Base-by-base conservation (phyloP, 2,113 vertebrate species). In the Pyxicephalus adspersus region DNA sequence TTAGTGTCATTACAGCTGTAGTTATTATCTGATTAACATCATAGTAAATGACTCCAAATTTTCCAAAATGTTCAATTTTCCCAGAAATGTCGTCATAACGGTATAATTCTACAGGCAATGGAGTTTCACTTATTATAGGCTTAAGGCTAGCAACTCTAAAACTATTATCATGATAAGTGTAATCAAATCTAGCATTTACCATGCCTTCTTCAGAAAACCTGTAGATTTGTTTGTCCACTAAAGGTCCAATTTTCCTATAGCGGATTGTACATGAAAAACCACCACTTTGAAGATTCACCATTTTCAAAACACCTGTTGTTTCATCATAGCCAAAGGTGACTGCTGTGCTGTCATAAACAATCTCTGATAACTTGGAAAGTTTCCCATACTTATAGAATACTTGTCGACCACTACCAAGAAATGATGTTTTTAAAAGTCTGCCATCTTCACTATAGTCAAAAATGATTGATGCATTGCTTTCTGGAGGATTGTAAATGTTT, bases 11-110 rank as follows among this genome's bases (percentile, higher is more conserved):
- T 18, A 99, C 98, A 0, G 98, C 98, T 0, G 98, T 99, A 73
- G 98, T 99, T 87, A 99, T 99, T 72, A 99, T 99, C 85, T 99
- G 98, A 89, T 99, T 98, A 71, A 99, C 98, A 86, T 99, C 98
- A 0, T 99, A 99, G 85, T 99, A 99, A 88, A 99, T 99, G 17
- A 99, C 98, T 3, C 97, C 97, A 0, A 99, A 99, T 90, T 99
- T 99, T 83, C 98, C 98, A 73, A 99, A 99, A 89, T 99, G 98
- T 80, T 99, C 98, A 78, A 99, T 96, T 90, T 99, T 99, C 84
- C 98, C 98, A 1, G 97, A 99, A 86, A 99, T 99, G 90, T 99
- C 98, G 2, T 99, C 98, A 0, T 99, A 99, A 84, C 97, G 93
- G 89, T 99, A 99, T 58, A 99, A 94, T 87, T 99, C 98, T 5